phyloP scores from a whole-genome alignment of 2,888 invertebrate genomes.

The Julus scanicus region DNA sequence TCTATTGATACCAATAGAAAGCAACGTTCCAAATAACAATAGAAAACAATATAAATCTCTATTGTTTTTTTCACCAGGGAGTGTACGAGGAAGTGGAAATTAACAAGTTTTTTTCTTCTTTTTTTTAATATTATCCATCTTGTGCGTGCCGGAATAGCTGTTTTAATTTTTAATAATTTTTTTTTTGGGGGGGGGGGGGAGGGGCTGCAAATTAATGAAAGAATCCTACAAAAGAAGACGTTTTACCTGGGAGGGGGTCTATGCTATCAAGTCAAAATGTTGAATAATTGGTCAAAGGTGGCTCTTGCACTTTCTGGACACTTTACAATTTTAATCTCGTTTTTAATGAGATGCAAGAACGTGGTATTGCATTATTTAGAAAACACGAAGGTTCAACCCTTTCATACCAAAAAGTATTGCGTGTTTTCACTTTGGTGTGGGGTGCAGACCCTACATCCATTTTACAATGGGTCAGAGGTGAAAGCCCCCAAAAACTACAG shows the following conservation, averaged over 20 bases:
- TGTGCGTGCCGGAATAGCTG: background rate
- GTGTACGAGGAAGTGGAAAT: background rate
- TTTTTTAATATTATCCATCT: background rate
- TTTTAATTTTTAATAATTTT: background rate
- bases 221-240: background rate
- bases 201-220: background rate
- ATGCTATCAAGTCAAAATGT: background rate
- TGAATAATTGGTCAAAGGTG: constrained; percentile 8
- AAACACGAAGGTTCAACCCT: background rate
- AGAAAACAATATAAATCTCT: no score
- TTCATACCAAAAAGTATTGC: no score
- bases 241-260: background rate
- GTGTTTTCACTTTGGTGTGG: background rate
- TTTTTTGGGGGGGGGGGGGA: no score
- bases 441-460: background rate
- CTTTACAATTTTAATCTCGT: background rate
- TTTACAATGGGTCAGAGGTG: background rate
- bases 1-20: no score
- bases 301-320: background rate
- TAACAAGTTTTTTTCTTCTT: background rate
- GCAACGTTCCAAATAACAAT: no score
- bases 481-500: background rate
- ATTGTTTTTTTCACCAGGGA: no score
- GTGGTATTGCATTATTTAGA: background rate
- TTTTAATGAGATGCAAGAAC: constrained; percentile 24